Percentiles rank a stretch among this genome's conserved stretches.
These are phyloP conservation scores for Macrochelys suwanniensis DNA, from an alignment of 2,797 vertebrate species.

Conservation along the genomic window DNA sequence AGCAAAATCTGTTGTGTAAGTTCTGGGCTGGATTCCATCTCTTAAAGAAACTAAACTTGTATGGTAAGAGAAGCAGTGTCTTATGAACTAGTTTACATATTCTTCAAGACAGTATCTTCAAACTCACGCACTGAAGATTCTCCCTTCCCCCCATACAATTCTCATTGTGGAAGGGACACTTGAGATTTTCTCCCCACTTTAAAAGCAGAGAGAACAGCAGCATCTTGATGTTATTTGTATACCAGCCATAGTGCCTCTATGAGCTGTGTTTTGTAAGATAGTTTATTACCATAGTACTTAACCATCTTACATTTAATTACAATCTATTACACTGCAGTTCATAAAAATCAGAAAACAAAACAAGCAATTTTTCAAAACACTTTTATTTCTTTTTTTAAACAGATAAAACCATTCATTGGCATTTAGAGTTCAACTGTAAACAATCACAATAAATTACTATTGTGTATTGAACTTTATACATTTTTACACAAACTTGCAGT, in stretches of 20 bases:
- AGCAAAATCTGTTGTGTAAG: neutral
- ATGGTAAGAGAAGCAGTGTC: neutral
- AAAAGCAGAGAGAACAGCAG: neutral
- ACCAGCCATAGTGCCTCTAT: neutral
- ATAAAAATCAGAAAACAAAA: neutral
- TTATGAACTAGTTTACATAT: neutral
- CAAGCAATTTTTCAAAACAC: slow-evolving; percentile 37
- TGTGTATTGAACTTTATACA: slow-evolving; percentile 11
- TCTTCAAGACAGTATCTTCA: neutral
- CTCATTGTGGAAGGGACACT: neutral
- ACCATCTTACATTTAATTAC: neutral
- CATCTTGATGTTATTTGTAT: neutral
- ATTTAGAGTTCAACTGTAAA: slow-evolving; percentile 66
- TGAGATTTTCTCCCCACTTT: neutral
- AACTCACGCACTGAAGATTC: neutral
- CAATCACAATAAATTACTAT: slow-evolving; percentile 36
- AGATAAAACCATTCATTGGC: slow-evolving; percentile 44
- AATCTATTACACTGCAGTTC: neutral
- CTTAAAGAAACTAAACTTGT: neutral
- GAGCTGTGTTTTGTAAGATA: neutral
- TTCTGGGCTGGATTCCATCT: neutral
- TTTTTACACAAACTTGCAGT: neutral
- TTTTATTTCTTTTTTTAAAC: slow-evolving; percentile 68
- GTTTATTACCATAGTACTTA: neutral
- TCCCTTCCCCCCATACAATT: neutral